Conservation (phyloP, 2,113 vertebrate genomes). For the Typhlomys cinereus region DNA sequence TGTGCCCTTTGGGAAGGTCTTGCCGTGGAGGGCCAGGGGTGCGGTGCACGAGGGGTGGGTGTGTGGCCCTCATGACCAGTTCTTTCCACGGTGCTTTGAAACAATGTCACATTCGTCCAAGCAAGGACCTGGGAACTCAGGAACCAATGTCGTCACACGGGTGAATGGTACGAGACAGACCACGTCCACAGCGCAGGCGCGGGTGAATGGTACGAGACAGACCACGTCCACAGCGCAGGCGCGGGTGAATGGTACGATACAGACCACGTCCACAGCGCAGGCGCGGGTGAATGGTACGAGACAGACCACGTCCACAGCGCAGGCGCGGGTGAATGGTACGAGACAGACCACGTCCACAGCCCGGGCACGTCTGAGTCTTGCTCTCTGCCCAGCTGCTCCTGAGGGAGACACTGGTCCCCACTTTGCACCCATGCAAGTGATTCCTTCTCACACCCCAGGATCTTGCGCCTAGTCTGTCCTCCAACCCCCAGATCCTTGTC, state of each 20-base stretch:
- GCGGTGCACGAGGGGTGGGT: not conserved
- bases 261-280: not conserved
- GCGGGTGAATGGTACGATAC: too few species aligned
- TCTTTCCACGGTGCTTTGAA: not conserved
- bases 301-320: not conserved
- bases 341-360: not conserved
- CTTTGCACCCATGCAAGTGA: fast-evolving
- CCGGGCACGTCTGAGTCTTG: not conserved
- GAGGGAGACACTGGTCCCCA: not conserved
- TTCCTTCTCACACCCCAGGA: fast-evolving
- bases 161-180: too few species aligned
- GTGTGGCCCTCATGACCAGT: too few species aligned
- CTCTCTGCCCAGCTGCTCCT: not conserved
- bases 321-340: too few species aligned
- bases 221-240: not conserved
- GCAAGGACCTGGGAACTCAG: not conserved
- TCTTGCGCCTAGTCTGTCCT: not conserved
- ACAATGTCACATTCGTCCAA: not conserved
- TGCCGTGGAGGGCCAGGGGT: not conserved
- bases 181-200: not conserved
- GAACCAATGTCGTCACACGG: not conserved
- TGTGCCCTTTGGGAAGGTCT: not conserved
- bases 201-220: too few species aligned
- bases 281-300: too few species aligned
- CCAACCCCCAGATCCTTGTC: too few species aligned